Percentiles rank a stretch among this genome's conserved stretches.
Conservation (phyloP, 2,113 vertebrate species). For the Saiga tatarica region DNA sequence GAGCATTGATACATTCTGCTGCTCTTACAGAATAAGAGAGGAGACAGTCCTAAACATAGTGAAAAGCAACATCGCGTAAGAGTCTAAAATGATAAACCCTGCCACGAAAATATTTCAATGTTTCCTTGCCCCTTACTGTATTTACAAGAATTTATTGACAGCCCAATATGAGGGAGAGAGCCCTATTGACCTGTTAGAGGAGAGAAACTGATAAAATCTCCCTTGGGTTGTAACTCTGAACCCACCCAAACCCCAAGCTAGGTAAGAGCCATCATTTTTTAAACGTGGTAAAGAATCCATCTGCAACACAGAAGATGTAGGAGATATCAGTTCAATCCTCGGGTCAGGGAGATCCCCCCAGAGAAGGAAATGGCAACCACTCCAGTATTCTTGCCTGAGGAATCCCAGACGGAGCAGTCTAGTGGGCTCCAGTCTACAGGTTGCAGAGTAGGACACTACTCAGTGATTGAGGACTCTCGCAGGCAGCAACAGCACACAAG, state of each 20-base stretch:
- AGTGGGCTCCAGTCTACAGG: background rate
- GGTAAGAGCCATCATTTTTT: background rate
- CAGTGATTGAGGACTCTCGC: background rate
- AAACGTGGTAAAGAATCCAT: background rate
- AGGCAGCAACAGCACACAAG: rapidly evolving
- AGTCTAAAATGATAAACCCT: rapidly evolving
- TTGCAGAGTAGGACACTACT: background rate
- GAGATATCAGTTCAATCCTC: background rate
- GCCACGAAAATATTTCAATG: background rate
- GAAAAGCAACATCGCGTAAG: background rate
- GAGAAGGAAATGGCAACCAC: background rate
- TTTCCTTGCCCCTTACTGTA: background rate
- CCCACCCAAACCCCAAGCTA: background rate
- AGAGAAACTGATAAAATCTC: rapidly evolving
- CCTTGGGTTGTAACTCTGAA: no score
- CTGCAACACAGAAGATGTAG: background rate
- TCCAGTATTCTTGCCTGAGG: background rate
- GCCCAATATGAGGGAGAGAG: rapidly evolving
- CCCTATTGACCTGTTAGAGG: rapidly evolving
- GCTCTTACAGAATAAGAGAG: background rate
- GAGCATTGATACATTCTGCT: background rate
- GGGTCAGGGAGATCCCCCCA: background rate
- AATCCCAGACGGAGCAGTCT: background rate
- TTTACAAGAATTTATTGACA: rapidly evolving
- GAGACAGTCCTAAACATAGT: background rate